A percentile compares a stretch with the other conserved stretches of the same genome.
Evolutionary conservation across 2,113 vertebrate genomes (phyloP).

Genomic region (Lepus americanus): DNA sequence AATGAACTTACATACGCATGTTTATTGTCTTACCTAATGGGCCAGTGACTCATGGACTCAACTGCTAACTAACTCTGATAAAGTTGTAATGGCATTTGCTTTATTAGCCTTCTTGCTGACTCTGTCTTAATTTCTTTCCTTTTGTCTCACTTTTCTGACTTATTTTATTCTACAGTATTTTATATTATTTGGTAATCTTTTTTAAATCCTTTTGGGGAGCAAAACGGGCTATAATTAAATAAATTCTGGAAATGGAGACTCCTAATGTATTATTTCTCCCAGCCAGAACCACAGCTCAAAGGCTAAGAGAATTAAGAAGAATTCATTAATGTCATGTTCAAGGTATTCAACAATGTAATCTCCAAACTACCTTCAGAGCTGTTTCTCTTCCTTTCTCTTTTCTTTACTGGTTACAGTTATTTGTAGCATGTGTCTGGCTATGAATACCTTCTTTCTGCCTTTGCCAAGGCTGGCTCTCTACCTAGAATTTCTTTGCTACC

Average conservation of each 20-base stretch:
- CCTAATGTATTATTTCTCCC: background rate
- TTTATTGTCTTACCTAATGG: conserved; percentile 59
- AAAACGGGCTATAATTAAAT: background rate
- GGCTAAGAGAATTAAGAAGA: background rate
- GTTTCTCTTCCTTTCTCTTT: background rate
- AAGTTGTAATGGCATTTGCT: background rate
- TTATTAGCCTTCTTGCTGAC: background rate
- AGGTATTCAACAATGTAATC: background rate
- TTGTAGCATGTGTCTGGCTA: background rate
- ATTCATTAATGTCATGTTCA: background rate
- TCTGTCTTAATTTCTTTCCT: background rate
- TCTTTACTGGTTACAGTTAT: background rate
- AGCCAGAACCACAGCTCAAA: background rate
- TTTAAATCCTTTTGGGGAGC: background rate
- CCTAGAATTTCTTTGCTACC: background rate
- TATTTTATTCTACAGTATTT: background rate
- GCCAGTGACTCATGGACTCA: background rate
- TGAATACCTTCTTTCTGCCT: background rate
- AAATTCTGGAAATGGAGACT: background rate
- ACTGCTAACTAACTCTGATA: conserved; percentile 42
- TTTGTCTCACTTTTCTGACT: background rate
- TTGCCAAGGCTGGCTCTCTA: background rate
- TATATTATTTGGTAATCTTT: background rate
- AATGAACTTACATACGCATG: background rate
- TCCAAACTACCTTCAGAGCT: background rate